These are phyloP conservation scores for Erethizon dorsatum DNA, from an alignment of 2,797 vertebrate species.

Conservation along the genomic window DNA sequence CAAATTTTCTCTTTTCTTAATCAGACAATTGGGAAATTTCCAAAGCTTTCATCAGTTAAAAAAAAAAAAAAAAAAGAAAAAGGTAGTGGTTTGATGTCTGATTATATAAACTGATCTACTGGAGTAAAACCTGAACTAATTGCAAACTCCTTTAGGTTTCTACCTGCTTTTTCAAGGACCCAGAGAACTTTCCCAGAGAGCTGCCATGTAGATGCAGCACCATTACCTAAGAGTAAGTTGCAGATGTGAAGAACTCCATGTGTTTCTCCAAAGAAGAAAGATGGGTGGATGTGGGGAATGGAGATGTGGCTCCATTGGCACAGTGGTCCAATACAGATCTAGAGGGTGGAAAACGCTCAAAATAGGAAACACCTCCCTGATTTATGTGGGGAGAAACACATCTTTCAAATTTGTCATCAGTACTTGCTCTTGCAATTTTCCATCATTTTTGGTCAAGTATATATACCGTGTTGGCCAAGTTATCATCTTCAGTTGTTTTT, in stretches of 20 bases:
- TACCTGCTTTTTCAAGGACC: conserved; percentile 3
- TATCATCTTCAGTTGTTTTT: conserved; percentile 21
- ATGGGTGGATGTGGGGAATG: not conserved
- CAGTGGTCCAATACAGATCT: not conserved
- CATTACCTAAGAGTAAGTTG: not conserved
- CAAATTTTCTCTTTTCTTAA: conserved; percentile 28
- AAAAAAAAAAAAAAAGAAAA: not conserved
- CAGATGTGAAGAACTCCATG: not conserved
- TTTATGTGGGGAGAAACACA: not conserved
- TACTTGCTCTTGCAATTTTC: not conserved
- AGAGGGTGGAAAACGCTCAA: not conserved
- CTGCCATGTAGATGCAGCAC: not conserved
- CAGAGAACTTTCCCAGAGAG: not conserved
- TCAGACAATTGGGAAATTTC: not conserved
- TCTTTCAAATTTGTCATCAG: not conserved
- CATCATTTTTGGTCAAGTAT: not conserved
- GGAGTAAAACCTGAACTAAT: conserved; percentile 30
- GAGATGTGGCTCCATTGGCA: not conserved
- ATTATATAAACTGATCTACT: conserved; percentile 1
- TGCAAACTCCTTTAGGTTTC: conserved; percentile 22
- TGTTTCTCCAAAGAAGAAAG: not conserved
- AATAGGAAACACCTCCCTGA: not conserved
- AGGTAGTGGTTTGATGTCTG: not conserved
- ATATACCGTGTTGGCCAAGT: conserved; percentile 9
- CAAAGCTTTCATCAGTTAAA: conserved; percentile 38